Evolutionary conservation across 2,113 vertebrate genomes (phyloP).

Genomic region (Hemiscyllium ocellatum): DNA sequence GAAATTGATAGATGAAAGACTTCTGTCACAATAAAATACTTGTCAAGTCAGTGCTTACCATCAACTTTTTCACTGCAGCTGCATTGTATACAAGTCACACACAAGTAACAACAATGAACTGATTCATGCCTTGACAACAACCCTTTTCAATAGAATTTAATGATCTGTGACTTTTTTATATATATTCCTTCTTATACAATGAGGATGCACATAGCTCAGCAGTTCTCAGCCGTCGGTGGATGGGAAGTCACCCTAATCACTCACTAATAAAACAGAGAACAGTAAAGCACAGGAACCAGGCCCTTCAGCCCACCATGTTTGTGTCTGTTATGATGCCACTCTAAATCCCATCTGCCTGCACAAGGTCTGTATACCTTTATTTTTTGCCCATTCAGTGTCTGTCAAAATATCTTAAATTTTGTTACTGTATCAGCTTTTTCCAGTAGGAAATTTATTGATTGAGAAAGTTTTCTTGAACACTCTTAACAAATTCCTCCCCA

Average conservation of each 20-base stretch:
- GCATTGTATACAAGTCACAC: neutral
- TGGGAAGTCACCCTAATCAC: neutral
- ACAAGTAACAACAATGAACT: slow-evolving; percentile 8
- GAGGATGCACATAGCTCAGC: neutral
- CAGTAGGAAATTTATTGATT: no score
- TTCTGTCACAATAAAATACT: slow-evolving; percentile 29
- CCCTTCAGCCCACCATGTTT: no score
- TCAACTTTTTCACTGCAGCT: neutral
- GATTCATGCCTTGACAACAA: slow-evolving; percentile 16
- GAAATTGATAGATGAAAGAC: slow-evolving; percentile 24
- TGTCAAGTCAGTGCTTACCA: neutral
- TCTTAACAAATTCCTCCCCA: no score
- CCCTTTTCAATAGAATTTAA: neutral
- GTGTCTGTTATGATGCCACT: no score
- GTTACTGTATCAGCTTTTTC: no score
- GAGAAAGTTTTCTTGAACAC: no score
- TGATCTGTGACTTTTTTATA: slow-evolving; percentile 23
- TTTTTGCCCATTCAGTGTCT: no score
- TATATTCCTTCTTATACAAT: neutral
- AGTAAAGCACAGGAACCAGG: no score
- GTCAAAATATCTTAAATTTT: no score
- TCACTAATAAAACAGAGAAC: neutral
- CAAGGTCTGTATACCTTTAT: no score
- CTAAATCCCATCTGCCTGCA: no score
- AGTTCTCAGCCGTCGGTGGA: neutral